These are phyloP conservation scores for Pseudorhombus dupliciocellatus DNA, from an alignment of 2,113 vertebrate genomes.

Conservation along the genomic window DNA sequence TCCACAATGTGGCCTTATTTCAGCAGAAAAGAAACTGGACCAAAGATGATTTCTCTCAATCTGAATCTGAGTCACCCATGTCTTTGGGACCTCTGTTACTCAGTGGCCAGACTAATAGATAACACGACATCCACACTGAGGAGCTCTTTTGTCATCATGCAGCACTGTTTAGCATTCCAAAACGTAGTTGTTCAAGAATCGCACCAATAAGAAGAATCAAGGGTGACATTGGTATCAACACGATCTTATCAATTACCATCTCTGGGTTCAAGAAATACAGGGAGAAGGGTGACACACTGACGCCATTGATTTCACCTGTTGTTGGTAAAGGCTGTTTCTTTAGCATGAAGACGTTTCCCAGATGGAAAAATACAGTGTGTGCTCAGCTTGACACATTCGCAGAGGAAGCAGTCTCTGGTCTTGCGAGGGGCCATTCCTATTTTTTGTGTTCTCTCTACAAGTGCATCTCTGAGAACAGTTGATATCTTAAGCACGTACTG, in stretches of 20 bases:
- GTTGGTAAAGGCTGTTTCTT: conserved; percentile 45
- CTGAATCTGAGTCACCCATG: too few species aligned
- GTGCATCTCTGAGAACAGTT: conserved; percentile 7
- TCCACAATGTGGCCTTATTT: too few species aligned
- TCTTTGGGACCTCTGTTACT: too few species aligned
- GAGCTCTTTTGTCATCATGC: neutral
- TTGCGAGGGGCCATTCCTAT: conserved; percentile 32
- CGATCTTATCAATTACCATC: neutral
- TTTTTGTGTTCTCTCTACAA: conserved; percentile 11
- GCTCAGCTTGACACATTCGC: conserved; percentile 42
- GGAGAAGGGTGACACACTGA: neutral
- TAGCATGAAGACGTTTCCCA: conserved; percentile 40
- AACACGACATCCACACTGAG: neutral
- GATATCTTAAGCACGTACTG: conserved; percentile 2
- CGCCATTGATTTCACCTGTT: conserved; percentile 43
- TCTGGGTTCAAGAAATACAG: neutral
- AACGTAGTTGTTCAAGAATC: neutral
- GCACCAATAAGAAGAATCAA: neutral
- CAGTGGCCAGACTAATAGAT: neutral
- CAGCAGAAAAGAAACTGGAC: too few species aligned
- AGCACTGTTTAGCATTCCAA: neutral
- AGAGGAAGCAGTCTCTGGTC: conserved; percentile 33
- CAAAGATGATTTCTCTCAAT: too few species aligned
- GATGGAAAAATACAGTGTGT: conserved; percentile 21
- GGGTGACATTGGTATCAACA: neutral